Evolutionary conservation across 2,888 invertebrate genomes (phyloP).

Genomic region (Phengaris arion): DNA sequence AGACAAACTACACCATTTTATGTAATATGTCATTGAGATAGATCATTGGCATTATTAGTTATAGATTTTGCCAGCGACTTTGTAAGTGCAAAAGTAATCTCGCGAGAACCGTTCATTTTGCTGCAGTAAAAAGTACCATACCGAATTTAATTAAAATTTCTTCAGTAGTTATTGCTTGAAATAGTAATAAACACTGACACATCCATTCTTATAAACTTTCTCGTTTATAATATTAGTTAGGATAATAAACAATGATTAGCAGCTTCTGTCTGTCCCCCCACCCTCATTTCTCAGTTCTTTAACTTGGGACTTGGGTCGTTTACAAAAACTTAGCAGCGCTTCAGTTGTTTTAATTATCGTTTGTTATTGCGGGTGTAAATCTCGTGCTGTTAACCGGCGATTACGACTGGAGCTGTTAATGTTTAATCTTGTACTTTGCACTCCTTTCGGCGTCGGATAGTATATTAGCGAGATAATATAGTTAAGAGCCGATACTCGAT

Average conservation of each 20-base stretch:
- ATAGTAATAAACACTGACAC: not conserved
- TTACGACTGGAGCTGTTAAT: not conserved
- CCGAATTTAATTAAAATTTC: too few relatives aligned
- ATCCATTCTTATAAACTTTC: too few relatives aligned
- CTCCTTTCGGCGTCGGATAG: not conserved
- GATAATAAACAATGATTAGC: not conserved
- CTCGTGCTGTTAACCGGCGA: not conserved
- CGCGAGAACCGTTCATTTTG: too few relatives aligned
- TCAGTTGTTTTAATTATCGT: conserved; percentile 16
- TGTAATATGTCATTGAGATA: too few relatives aligned
- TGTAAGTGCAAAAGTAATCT: too few relatives aligned
- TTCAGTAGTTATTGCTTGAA: too few relatives aligned
- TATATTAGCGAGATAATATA: not conserved
- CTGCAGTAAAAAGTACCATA: too few relatives aligned
- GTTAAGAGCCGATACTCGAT: too few relatives aligned
- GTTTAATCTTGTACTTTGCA: not conserved
- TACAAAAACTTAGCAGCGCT: conserved; percentile 7
- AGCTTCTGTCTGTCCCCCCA: not conserved
- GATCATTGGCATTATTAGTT: too few relatives aligned
- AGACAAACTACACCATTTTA: too few relatives aligned
- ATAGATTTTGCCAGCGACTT: too few relatives aligned
- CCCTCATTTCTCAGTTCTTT: not conserved
- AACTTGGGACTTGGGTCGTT: conserved; percentile 17
- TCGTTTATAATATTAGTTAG: too few relatives aligned
- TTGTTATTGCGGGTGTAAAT: conserved; percentile 4